Base-by-base conservation (phyloP, 2,888 invertebrate genomes). In the Epiblema foenella region DNA sequence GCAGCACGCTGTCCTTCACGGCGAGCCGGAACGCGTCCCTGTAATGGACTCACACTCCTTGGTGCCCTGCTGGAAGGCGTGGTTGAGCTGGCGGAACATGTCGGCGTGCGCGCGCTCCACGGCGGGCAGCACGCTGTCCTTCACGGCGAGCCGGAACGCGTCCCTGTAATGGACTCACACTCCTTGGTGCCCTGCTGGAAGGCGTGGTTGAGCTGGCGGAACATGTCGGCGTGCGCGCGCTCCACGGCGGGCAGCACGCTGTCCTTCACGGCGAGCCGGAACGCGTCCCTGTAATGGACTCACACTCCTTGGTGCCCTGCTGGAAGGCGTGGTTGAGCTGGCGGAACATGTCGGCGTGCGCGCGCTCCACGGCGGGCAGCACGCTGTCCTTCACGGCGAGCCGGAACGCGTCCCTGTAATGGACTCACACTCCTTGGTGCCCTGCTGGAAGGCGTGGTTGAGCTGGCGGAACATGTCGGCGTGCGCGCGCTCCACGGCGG, bases 271-370 rank as follows among this genome's bases (percentile, higher is more conserved):
- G 97, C 95, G 68, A 5, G 29, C 5, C 2, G 0, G 1, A 1
- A 42, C 42, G 5, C 42, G 11, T 11, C 11, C 12, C 15, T 42
- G n/a, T n/a, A n/a, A 12, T n/a, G 33, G 72, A 89, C 96, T 95
- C 91, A 98, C 98, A 98, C 90, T 99, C 98, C 85, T 96, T 96
- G 9, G 98, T 97, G 67, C 99, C 99, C 75, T 95, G 95, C 65
- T 96, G 95, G 90, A 99, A 99, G 18, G 97, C 95, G 64, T 97
- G 96, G 85, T 98, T 98, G 69, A 99, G 94, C 89, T 99, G 98
- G 58, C 95, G 94, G 85, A 98, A 98, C 95, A 99, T 96, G 83
- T 95, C 95, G 81, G 96, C 96, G 78, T 97, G 97, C 68, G 97
- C 95, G 84, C 96, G 96, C 86, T 99, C 98, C 94, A 98, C 97